Evolutionary conservation across 2,113 vertebrate species (phyloP), one percentile per base, ranked within the genome.

Genomic region (Oophaga pumilio): DNA sequence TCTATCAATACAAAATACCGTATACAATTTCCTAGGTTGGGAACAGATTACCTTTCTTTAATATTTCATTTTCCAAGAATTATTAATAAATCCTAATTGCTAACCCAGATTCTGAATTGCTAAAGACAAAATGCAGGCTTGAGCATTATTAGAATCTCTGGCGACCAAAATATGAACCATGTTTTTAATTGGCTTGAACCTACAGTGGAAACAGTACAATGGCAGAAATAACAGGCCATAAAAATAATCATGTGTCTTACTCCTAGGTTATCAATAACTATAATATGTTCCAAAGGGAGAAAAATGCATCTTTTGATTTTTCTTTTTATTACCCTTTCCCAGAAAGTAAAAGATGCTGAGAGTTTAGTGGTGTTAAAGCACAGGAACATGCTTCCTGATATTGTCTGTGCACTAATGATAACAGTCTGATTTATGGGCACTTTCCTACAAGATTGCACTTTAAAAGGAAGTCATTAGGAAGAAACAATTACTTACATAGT

Each of bases 401-500:
- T 59, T 57, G 53, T 73, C 83, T 85, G 50, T 60, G 52, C 83
- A 74, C 57, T 74, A 73, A 85, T 73, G 82, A 84, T 74, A 83
- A 71, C 83, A 49, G 26, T 57, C 69, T 85, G 69, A 85, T 85
- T 85, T 85, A 74, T 85, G 53, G 69, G 52, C 69, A 74, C 69
- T 85, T 85, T 85, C 69, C 53, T 85, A 74, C 53, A 28, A 85
- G 83, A 85, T 68, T 74, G 68, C 69, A 71, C 83, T 83, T 85
- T 85, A 85, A 85, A 85, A 85, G 83, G 83, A 85, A 85, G 83
- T 85, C 52, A 74, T 85, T 85, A 74, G 57, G 66, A 85, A 60
- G 83, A 85, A 74, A 85, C 83, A 85, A 85, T 85, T 85, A 74
- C 83, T 85, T 85, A 85, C 68, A 74, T 59, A 43, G 83, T 85